Percentiles rank a stretch among this genome's conserved stretches.
These are phyloP conservation scores for Seira ritae DNA, from an alignment of 2,888 invertebrate species.

Conservation along the genomic window DNA sequence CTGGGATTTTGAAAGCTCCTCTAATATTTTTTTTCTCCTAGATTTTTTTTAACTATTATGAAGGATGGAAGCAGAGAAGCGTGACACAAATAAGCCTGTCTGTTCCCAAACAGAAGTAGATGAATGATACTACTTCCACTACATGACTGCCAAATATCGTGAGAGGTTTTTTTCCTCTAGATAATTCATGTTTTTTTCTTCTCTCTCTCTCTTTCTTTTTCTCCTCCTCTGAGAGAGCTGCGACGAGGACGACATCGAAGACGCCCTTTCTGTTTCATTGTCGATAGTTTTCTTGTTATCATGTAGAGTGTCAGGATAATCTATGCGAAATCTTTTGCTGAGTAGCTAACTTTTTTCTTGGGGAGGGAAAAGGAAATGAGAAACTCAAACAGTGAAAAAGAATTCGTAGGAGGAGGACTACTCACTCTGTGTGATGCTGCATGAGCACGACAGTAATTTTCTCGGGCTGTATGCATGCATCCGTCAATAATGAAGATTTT, in stretches of 20 bases:
- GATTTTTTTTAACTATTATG: neutral
- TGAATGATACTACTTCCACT: neutral
- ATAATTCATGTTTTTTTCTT: neutral
- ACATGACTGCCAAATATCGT: neutral
- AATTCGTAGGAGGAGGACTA: too few species aligned
- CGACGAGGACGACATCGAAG: neutral
- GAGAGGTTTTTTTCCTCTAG: neutral
- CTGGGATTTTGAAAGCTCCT: neutral
- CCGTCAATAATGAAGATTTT: too few species aligned
- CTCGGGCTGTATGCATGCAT: neutral
- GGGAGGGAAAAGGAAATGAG: slow-evolving; percentile 21
- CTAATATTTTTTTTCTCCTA: neutral
- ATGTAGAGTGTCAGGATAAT: slow-evolving; percentile 33
- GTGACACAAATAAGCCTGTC: neutral
- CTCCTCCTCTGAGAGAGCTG: too few species aligned
- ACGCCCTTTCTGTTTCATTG: slow-evolving; percentile 25
- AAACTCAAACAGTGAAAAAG: slow-evolving; percentile 28
- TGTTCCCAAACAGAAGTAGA: neutral
- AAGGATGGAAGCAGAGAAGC: neutral
- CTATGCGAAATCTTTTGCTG: slow-evolving; percentile 17
- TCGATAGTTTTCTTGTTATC: neutral
- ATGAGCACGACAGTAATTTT: too few species aligned
- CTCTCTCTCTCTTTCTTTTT: too few species aligned
- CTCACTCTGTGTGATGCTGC: too few species aligned
- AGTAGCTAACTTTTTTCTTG: slow-evolving; percentile 25